Evolutionary conservation across 2,797 vertebrate species (phyloP), one percentile per base, ranked within the genome.

Genomic region (Chloroceryle inda): DNA sequence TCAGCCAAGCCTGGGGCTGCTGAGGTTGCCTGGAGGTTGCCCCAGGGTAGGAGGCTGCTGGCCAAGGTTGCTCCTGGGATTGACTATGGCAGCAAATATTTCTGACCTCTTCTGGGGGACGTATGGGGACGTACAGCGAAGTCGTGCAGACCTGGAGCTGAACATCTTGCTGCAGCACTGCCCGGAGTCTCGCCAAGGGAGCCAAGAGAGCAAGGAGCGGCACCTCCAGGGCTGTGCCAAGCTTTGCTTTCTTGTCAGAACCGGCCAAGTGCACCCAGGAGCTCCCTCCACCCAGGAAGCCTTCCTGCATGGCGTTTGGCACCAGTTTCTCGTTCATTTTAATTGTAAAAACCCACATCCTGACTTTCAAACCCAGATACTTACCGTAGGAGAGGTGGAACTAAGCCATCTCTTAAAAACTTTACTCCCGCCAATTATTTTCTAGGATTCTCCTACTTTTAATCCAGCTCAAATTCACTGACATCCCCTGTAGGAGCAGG

Each of bases 331-430:
- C 76, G 13, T 78, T 74, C n/a, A 5, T 86, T 80, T 89, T 27
- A 31, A 75, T 72, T 47, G 52, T 27, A 50, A 95, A 89, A 83
- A 5, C 31, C 88, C 86, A 79, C 90, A 93, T 88, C 94, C 90
- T 75, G 83, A 35, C 63, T 74, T 63, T 73, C 88, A 67, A 67
- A 50, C 56, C 47, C 84, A 17, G 6, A 27, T 10, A 6, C 80
- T 82, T 49, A 17, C 74, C 4, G 33, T 1, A 33, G 52, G 40
- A 47, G 77, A 27, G 52, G 62, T 63, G 71, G 92, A 76, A 69
- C 35, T 5, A 4, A 62, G 50, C 59, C n/a, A n/a, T 44, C 8
- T 1, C 78, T 40, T 64, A 45, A 74, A 78, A 92, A 80, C 37
- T 88, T 84, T 78, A 56, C 69, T 33, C 66, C 73, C 5, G 0